Evolutionary conservation across 1,140 invertebrate species (phyloP).

Genomic region (Bathynomus jamesi): DNA sequence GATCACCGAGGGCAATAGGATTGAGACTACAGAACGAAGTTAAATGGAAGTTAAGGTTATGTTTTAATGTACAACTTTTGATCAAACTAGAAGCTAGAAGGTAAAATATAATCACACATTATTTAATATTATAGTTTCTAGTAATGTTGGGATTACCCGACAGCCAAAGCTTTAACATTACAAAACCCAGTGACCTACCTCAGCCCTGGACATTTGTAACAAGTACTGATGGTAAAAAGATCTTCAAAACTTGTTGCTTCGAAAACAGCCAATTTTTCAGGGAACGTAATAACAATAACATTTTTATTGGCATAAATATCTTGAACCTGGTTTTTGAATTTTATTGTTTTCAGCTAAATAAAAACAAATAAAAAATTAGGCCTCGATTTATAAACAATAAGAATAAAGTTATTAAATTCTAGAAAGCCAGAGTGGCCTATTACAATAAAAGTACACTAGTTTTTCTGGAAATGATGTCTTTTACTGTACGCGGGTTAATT

Average conservation of each 20-base stretch:
- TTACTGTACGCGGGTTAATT: no score
- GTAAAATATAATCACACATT: no score
- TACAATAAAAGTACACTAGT: no score
- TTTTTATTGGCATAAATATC: slow-evolving; percentile 76
- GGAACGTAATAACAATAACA: slow-evolving; percentile 75
- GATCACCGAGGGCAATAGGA: slow-evolving; percentile 72
- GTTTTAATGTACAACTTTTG: neutral
- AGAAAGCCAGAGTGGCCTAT: no score
- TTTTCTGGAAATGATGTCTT: no score
- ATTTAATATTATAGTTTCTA: no score
- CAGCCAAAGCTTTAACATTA: no score
- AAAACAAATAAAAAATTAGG: slow-evolving; percentile 7
- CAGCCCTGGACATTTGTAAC: neutral
- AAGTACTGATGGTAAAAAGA: slow-evolving; percentile 60
- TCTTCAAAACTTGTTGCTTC: slow-evolving; percentile 81
- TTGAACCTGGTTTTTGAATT: slow-evolving; percentile 82
- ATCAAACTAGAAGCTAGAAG: no score
- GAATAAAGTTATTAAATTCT: no score
- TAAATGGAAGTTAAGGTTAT: neutral
- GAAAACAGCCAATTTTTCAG: slow-evolving; percentile 83
- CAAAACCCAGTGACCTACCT: no score
- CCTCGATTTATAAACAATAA: no score
- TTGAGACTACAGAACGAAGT: slow-evolving; percentile 55
- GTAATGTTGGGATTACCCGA: no score
- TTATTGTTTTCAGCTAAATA: slow-evolving; percentile 66